A percentile compares a stretch with the other conserved stretches of the same genome.
phyloP scores from a whole-genome alignment of 2,888 invertebrate species.

The Xestia xanthographa region DNA sequence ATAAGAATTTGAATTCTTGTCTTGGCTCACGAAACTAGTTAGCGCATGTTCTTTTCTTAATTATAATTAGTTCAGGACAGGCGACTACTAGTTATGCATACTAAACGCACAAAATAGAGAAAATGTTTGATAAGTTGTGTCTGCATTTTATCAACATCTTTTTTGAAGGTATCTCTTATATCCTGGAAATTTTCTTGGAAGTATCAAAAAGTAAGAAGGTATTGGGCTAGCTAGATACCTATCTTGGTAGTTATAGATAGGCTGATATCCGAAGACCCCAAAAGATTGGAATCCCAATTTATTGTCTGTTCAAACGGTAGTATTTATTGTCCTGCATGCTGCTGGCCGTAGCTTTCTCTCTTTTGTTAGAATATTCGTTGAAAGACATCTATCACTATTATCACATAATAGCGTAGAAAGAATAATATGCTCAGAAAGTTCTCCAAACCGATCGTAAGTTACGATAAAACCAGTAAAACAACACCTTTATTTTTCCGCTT shows the following conservation, averaged over 20 bases:
- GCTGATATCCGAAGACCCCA: constrained; percentile 19
- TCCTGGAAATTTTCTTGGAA: not conserved
- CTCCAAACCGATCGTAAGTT: constrained; percentile 43
- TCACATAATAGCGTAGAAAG: constrained; percentile 32
- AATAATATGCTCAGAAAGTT: constrained; percentile 37
- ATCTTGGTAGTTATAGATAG: constrained; percentile 24
- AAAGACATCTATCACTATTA: constrained; percentile 46
- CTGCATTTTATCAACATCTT: not conserved
- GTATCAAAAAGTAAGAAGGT: constrained; percentile 1
- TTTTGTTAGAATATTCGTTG: constrained; percentile 59
- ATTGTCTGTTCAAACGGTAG: constrained; percentile 42
- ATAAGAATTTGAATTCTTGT: not conserved
- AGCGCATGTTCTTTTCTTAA: constrained; percentile 10
- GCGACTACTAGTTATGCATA: constrained; percentile 17
- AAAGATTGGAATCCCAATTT: constrained; percentile 64
- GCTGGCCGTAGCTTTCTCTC: constrained; percentile 44
- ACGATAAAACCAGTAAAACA: constrained; percentile 64
- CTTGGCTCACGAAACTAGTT: constrained; percentile 7
- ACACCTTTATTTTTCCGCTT: constrained; percentile 65
- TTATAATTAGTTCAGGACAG: constrained; percentile 29
- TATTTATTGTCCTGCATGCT: constrained; percentile 57
- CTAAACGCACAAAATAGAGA: constrained; percentile 8
- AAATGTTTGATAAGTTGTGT: not conserved
- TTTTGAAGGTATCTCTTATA: not conserved
- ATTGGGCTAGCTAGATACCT: constrained; percentile 20